Evolutionary conservation across 2,797 vertebrate genomes (phyloP).

Genomic region (Hybognathus amarus): DNA sequence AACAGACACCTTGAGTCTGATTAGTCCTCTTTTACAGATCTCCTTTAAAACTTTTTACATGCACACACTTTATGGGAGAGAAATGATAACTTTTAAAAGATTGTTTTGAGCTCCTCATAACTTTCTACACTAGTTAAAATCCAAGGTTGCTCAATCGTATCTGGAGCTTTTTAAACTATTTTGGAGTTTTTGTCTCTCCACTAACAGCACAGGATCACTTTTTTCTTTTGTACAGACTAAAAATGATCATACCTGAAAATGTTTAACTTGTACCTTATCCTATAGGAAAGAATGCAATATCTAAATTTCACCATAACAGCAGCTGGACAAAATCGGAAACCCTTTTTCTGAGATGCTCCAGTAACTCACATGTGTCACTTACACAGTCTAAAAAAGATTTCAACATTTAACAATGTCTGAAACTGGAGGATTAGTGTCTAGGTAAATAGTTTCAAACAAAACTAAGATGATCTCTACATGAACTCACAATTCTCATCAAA

Average conservation of each 20-base stretch:
- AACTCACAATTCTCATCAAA: neutral
- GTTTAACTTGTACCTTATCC: neutral
- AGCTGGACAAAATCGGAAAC: neutral
- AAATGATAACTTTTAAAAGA: constrained; percentile 47
- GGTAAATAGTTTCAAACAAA: neutral
- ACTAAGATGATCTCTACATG: neutral
- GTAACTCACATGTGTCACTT: neutral
- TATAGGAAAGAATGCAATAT: neutral
- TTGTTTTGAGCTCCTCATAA: constrained; percentile 39
- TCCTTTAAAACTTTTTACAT: constrained; percentile 40
- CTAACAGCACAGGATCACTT: neutral
- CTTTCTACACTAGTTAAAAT: constrained; percentile 30
- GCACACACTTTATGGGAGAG: neutral
- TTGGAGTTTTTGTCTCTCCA: neutral
- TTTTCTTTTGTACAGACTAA: neutral
- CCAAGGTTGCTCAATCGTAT: constrained; percentile 23
- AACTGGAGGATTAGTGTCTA: too few species aligned
- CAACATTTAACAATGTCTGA: too few species aligned
- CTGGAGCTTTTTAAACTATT: constrained; percentile 38
- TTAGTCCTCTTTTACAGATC: constrained; percentile 37
- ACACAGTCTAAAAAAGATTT: too few species aligned
- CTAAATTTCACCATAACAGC: neutral
- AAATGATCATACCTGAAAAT: neutral
- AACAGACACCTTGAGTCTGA: constrained; percentile 39
- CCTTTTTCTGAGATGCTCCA: neutral